Base-by-base conservation (phyloP, 2,113 vertebrate genomes). In the Psittacula cyanocephala region DNA sequence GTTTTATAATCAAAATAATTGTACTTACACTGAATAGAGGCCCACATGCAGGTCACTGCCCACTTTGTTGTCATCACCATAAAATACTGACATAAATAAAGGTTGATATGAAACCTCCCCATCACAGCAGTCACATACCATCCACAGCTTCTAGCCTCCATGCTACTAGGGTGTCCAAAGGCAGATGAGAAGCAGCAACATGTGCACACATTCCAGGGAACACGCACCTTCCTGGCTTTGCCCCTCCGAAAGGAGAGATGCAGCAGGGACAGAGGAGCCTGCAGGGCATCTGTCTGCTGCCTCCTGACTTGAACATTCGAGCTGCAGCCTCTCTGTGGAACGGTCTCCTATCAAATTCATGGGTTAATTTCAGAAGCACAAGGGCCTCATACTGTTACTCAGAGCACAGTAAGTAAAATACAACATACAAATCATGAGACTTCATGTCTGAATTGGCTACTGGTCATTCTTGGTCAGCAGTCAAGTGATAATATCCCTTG, bases 71-170 rank as follows among this genome's bases (percentile, higher is more conserved):
- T 55, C 72, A 71, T 64, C 80, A 83, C 89, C 72, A 53, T 80
- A 63, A 85, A 93, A 84, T 91, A 95, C 76, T 92, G 84, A 46
- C 44, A 81, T 25, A 93, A 88, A 88, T 23, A 77, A 80, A 62
- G 46, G 16, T 25, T 72, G 10, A 52, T 86, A 65, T 44, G 67
- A 88, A 86, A 39, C 46, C 18, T 78, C 18, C 11, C 8, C 0
- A 0, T 50, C 18, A 37, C 0, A 6, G 68, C 23, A 81, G 80
- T 57, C 82, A 57, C 64, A 79, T 80, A 67, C 29, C 65, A 79
- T 39, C 20, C 60, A 43, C 60, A 85, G 7, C 28, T 70, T 74
- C 60, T 49, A 60, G 29, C 4, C 7, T 75, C 39, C 0, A 0
- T 31, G 12, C 19, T 41, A 37, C 41, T 37, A 92, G 67, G 31